A percentile compares a stretch with the other conserved stretches of the same genome.
phyloP scores from a whole-genome alignment of 2,797 vertebrate genomes.

The Peromyscus aztecus region DNA sequence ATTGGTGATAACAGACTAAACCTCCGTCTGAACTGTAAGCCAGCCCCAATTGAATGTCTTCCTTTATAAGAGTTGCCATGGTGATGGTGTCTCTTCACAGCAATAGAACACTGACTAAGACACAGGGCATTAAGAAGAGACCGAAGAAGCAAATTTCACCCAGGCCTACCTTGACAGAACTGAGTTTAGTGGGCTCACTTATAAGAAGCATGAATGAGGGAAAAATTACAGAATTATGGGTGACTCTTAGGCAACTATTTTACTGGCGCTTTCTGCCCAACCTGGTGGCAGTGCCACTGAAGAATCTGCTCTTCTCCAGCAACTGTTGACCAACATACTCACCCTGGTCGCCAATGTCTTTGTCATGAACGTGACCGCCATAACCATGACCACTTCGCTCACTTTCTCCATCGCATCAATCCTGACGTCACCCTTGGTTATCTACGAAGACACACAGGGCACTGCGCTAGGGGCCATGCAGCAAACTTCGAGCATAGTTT shows the following conservation, averaged over 20 bases:
- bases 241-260: neutral
- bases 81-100: neutral
- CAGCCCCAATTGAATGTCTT: neutral
- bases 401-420: too few relatives aligned
- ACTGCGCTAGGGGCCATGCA: fast-evolving
- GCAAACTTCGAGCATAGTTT: neutral
- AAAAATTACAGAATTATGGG: neutral
- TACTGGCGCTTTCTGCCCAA: neutral
- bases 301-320: neutral
- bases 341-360: neutral
- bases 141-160: neutral
- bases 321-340: neutral
- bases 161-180: too few relatives aligned
- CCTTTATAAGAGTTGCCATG: neutral
- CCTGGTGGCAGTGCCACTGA: neutral
- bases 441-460: neutral
- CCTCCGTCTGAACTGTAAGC: neutral
- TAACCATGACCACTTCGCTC: neutral
- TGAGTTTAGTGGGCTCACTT: neutral
- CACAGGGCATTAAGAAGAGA: neutral
- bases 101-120: neutral
- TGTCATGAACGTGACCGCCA: too few relatives aligned
- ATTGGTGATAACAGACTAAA: neutral
- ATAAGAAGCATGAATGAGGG: neutral
- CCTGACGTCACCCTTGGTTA: neutral